Evolutionary conservation across 2,888 invertebrate genomes (phyloP).

Genomic region (Osedax frankpressi): DNA sequence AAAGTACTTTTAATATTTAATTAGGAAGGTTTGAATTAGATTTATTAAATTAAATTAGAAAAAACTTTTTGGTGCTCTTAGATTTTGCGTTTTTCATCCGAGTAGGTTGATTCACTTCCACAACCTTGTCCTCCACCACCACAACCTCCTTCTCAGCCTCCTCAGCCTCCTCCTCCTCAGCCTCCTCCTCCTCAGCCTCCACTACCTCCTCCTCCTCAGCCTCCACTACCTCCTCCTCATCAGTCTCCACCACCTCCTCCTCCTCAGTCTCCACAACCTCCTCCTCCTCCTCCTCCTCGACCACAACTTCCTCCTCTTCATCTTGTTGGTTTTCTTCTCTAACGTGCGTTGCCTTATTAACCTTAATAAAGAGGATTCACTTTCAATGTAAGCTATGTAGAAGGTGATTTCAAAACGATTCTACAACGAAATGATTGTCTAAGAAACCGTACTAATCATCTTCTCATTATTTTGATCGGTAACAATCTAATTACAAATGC

Average conservation of each 20-base stretch:
- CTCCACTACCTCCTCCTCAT: background rate
- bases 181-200: background rate
- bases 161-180: background rate
- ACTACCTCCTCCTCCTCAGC: background rate
- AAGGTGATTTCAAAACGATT: background rate
- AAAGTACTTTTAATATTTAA: no score
- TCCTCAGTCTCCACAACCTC: background rate
- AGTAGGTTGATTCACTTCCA: no score
- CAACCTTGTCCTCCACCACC: background rate
- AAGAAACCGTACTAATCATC: slow-evolving; percentile 1
- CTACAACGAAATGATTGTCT: slow-evolving; percentile 4
- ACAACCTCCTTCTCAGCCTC: background rate
- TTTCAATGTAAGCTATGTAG: background rate
- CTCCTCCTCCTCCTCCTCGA: no score
- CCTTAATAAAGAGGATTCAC: background rate
- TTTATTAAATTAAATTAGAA: no score
- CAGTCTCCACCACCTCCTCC: background rate
- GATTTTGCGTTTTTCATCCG: no score
- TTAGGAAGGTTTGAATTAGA: no score
- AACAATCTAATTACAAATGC: no score
- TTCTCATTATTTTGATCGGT: background rate
- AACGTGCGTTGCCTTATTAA: slow-evolving; percentile 28
- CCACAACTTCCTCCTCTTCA: slow-evolving; percentile 16
- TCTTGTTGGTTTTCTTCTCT: slow-evolving; percentile 26
- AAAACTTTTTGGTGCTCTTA: no score